These are phyloP conservation scores for Catostylus mosaicus DNA, from an alignment of 30 jellyfish, hydroid and myxozoan genomes.

Conservation along the genomic window DNA sequence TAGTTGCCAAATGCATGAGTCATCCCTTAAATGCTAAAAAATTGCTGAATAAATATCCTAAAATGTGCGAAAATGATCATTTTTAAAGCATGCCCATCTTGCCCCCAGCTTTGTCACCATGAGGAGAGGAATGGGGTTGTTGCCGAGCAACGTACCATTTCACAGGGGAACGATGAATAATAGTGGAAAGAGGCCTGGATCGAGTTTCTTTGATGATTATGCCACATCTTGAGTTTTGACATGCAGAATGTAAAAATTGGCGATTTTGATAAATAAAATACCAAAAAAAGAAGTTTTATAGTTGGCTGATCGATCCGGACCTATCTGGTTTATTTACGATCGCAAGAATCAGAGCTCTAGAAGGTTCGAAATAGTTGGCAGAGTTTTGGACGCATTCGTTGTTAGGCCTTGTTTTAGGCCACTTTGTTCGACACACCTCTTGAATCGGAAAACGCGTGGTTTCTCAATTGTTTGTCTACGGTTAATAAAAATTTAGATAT, in stretches of 20 bases:
- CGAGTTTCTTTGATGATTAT: not conserved
- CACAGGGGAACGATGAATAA: not conserved
- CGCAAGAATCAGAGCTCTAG: not conserved
- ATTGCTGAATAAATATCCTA: too few species aligned
- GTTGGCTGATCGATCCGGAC: too few species aligned
- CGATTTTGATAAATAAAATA: too few species aligned
- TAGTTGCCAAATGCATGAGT: too few species aligned
- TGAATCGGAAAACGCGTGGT: not conserved
- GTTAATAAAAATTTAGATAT: not conserved
- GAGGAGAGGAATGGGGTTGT: too few species aligned
- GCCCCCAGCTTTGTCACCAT: too few species aligned
- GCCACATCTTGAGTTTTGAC: constrained; percentile 48
- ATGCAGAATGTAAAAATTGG: not conserved
- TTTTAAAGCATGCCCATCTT: too few species aligned
- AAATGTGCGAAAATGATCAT: too few species aligned
- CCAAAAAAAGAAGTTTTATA: too few species aligned
- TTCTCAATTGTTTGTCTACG: not conserved
- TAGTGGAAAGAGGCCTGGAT: constrained; percentile 10
- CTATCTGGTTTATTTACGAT: not conserved
- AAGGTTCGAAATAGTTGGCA: not conserved
- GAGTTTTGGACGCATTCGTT: not conserved
- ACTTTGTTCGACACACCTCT: not conserved
- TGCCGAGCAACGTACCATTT: not conserved
- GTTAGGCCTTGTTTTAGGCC: constrained; percentile 6
- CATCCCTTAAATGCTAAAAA: too few species aligned